Conservation (phyloP, 2,797 vertebrate genomes). For the Scyliorhinus canicula region DNA sequence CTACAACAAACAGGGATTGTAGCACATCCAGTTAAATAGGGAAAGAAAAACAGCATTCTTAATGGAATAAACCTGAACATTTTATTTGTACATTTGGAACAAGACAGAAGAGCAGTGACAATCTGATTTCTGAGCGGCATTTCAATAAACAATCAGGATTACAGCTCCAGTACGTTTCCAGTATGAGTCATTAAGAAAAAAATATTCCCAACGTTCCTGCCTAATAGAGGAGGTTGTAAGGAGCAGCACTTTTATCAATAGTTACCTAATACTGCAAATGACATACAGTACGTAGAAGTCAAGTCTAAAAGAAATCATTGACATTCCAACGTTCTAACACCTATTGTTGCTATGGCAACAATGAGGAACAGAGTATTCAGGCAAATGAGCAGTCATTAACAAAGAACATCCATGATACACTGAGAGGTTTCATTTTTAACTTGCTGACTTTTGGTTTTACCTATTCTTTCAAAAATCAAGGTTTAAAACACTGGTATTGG, state of each 20-base stretch:
- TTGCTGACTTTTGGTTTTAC: background rate
- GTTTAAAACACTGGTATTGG: background rate
- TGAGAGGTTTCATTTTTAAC: background rate
- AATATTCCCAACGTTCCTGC: background rate
- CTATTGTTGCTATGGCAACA: background rate
- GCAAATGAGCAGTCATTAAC: background rate
- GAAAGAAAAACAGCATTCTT: background rate
- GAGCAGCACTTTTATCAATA: background rate
- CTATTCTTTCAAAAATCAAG: background rate
- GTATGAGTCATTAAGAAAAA: background rate
- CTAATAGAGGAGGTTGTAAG: background rate
- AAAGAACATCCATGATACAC: background rate
- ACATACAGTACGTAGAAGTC: background rate
- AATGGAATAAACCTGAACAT: background rate
- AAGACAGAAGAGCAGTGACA: background rate
- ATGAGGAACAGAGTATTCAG: background rate
- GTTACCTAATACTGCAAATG: background rate
- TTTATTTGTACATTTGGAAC: background rate
- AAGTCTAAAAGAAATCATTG: background rate
- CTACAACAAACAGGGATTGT: background rate
- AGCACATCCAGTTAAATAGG: background rate
- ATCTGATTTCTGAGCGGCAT: background rate
- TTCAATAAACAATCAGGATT: background rate
- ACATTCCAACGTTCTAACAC: background rate
- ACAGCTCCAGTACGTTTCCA: background rate